These are phyloP conservation scores for Dichetophora obliterata DNA, from an alignment of 2,888 invertebrate species.

Conservation along the genomic window DNA sequence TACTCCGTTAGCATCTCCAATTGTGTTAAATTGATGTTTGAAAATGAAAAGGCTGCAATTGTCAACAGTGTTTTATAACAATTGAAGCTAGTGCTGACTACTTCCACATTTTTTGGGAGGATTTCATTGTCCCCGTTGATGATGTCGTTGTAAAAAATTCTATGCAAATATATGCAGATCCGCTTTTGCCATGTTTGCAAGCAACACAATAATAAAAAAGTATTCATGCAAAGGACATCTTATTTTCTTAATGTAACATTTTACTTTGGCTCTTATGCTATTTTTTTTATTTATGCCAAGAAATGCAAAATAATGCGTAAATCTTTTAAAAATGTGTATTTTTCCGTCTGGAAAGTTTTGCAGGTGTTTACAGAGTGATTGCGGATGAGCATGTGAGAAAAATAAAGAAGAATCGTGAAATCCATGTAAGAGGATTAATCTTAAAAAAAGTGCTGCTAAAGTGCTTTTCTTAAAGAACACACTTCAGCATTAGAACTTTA, in stretches of 20 bases:
- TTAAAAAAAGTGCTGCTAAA: conserved; percentile 30
- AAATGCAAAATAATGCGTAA: conserved; percentile 63
- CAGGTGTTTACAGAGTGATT: conserved; percentile 46
- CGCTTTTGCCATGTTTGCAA: conserved; percentile 61
- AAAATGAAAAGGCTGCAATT: conserved; percentile 40
- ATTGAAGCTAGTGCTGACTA: conserved; percentile 11
- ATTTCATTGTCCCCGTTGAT: conserved; percentile 60
- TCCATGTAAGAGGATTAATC: conserved; percentile 28
- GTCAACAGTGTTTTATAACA: conserved; percentile 36
- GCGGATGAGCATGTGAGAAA: conserved; percentile 1
- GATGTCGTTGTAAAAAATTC: conserved; percentile 58
- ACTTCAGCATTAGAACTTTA: no score
- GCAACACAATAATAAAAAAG: not conserved
- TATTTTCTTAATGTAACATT: conserved; percentile 20
- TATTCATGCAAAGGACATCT: conserved; percentile 29
- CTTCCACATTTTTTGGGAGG: conserved; percentile 54
- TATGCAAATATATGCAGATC: conserved; percentile 68
- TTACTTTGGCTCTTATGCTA: not conserved
- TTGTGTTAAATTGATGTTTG: not conserved
- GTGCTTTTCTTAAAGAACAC: not conserved
- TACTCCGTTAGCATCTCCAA: not conserved
- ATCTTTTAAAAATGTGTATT: conserved; percentile 50
- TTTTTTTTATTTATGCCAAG: conserved; percentile 33
- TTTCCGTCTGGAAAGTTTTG: conserved; percentile 54
- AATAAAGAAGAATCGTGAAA: conserved; percentile 21